Base-by-base conservation (phyloP, 2,797 vertebrate genomes). In the Labeo calbasu region DNA sequence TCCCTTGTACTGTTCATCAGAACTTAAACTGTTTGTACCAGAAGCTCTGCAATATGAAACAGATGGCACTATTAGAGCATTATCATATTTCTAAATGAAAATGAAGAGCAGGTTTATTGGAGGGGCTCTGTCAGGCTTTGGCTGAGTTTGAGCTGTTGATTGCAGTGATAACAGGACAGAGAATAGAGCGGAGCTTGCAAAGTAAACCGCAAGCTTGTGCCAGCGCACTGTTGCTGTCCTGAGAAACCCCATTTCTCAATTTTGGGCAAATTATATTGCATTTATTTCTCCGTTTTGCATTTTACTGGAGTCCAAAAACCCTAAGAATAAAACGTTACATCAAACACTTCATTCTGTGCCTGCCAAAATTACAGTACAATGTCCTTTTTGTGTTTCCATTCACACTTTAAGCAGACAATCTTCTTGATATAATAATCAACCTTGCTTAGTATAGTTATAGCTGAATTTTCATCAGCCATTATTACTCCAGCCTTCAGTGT, bases 61-160 rank as follows among this genome's bases (percentile, higher is more conserved):
- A 88, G 88, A 88, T 88, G 88, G 86, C 78, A 59, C 46, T 21
- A 77, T 57, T 81, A 63, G 23, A 85, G 77, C 28, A 77, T 72
- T 81, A 81, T 87, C 83, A 88, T 82, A 85, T 83, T 85, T 78
- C 80, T 73, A 83, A 86, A 86, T 83, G 77, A 83, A 73, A 73
- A 75, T 81, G 81, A 80, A 86, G 71, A 61, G 63, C 17, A 1
- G 61, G 63, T 53, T 81, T 55, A 63, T 87, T 84, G 76, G 66
- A 79, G 63, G 68, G 66, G 55, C n/a, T 83, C 63, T 69, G 72
- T 59, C 82, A 69, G 23, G 73, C 76, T 78, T 78, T 79, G 83
- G 83, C 76, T 63, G 76, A 84, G 25, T 72, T 70, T 25, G 68
- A 84, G 55, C 83, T 84, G 83, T 84, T 84, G 83, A 79, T 84